Evolutionary conservation across 2,113 vertebrate genomes (phyloP).

Genomic region (Datnioides undecimradiatus): DNA sequence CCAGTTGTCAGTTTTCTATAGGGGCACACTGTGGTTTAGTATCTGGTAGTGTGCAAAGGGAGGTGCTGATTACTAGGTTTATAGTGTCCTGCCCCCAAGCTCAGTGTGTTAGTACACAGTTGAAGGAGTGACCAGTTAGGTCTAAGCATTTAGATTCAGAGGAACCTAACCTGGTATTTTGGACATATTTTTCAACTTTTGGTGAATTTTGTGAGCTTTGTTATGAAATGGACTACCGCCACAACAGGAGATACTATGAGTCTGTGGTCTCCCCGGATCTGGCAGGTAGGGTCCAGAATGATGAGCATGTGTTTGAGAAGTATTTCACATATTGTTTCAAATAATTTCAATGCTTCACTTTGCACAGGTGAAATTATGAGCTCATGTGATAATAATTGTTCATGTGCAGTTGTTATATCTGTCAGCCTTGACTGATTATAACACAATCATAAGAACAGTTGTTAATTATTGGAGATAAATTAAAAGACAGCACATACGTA

Average conservation of each 20-base stretch:
- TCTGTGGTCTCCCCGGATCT: constrained; percentile 33
- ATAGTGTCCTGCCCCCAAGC: constrained; percentile 10
- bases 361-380: background rate
- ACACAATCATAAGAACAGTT: background rate
- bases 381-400: too few relatives aligned
- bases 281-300: constrained; percentile 55
- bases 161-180: constrained; percentile 17
- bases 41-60: constrained; percentile 39
- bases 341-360: constrained; percentile 1
- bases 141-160: constrained; percentile 4
- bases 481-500: background rate
- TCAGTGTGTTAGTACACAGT: constrained; percentile 18
- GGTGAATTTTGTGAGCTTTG: constrained; percentile 19
- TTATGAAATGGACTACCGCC: constrained; percentile 65
- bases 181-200: constrained; percentile 9
- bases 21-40: constrained; percentile 28
- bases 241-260: constrained; percentile 39
- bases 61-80: constrained; percentile 42
- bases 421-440: background rate
- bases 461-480: background rate
- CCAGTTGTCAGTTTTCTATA: constrained; percentile 37
- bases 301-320: background rate
- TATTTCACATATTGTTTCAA: too few relatives aligned
- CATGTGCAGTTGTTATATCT: background rate
- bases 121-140: constrained; percentile 16